phyloP scores from a whole-genome alignment of 2,797 vertebrate genomes.

The Delichon dasypus region DNA sequence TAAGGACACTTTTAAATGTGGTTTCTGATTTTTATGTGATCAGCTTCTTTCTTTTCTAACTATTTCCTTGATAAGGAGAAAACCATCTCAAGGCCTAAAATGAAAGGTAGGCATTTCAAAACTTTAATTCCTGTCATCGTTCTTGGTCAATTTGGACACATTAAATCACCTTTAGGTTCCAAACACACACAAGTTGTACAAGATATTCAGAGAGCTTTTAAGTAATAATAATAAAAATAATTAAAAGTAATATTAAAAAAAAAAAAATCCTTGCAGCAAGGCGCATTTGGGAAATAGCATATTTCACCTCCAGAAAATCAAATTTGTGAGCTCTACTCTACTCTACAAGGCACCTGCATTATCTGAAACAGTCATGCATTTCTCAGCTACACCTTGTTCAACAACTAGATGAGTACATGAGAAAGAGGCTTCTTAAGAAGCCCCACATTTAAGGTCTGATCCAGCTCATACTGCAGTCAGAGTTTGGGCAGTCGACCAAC shows the following conservation, averaged over 20 bases:
- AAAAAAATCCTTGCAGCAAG: background rate
- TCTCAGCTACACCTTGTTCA: background rate
- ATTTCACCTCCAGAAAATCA: background rate
- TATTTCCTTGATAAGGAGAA: background rate
- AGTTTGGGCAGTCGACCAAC: background rate
- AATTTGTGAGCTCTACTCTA: background rate
- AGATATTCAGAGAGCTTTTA: background rate
- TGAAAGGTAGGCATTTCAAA: background rate
- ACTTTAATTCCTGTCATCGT: background rate
- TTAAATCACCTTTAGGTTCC: background rate
- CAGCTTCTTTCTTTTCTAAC: background rate
- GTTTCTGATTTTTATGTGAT: background rate
- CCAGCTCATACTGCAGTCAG: background rate
- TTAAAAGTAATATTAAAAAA: background rate
- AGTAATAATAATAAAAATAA: background rate
- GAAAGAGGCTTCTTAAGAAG: background rate
- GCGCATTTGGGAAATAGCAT: background rate
- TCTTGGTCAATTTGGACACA: background rate
- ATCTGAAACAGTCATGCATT: rapidly evolving
- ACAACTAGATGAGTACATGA: background rate
- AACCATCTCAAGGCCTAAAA: background rate
- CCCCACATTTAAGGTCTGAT: background rate
- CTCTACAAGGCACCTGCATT: background rate
- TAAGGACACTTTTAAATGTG: background rate
- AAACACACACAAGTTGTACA: background rate